Percentiles rank a stretch among this genome's conserved stretches.
phyloP scores from a whole-genome alignment of 2,888 invertebrate genomes.

The Drosophila demipolita region DNA sequence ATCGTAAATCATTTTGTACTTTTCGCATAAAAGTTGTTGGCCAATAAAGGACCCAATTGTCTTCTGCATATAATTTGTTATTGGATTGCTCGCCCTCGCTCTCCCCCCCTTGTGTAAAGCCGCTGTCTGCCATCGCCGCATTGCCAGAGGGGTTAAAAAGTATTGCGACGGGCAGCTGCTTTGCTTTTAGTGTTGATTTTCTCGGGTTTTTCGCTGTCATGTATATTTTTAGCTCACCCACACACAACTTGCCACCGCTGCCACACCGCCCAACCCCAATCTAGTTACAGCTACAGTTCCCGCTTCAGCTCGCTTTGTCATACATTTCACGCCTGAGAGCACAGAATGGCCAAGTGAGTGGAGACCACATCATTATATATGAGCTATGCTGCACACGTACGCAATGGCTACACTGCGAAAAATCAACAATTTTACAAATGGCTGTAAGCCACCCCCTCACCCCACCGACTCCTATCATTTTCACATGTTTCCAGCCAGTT shows the following conservation, averaged over 20 bases:
- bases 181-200: constrained; percentile 70
- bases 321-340: constrained; percentile 75
- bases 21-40: constrained; percentile 78
- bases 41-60: constrained; percentile 75
- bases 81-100: constrained; percentile 61
- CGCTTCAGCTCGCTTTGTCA: constrained; percentile 67
- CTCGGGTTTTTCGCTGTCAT: constrained; percentile 55
- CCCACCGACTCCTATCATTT: background rate
- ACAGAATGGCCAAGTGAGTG: constrained; percentile 58
- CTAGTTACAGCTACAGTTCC: constrained; percentile 17
- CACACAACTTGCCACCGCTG: constrained; percentile 23
- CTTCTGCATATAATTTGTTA: constrained; percentile 79
- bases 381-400: constrained; percentile 47
- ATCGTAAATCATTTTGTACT: constrained; percentile 82
- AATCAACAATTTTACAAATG: background rate
- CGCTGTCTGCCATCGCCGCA: constrained; percentile 23
- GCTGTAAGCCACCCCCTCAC: background rate
- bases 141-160: constrained; percentile 8
- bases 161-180: constrained; percentile 42
- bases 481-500: background rate
- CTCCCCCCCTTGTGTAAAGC: constrained; percentile 11
- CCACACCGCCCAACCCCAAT: constrained; percentile 3
- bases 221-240: constrained; percentile 55
- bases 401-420: constrained; percentile 13
- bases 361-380: constrained; percentile 75